These are phyloP conservation scores for Chaenocephalus aceratus DNA, from an alignment of 2,113 vertebrate genomes.

Conservation along the genomic window DNA sequence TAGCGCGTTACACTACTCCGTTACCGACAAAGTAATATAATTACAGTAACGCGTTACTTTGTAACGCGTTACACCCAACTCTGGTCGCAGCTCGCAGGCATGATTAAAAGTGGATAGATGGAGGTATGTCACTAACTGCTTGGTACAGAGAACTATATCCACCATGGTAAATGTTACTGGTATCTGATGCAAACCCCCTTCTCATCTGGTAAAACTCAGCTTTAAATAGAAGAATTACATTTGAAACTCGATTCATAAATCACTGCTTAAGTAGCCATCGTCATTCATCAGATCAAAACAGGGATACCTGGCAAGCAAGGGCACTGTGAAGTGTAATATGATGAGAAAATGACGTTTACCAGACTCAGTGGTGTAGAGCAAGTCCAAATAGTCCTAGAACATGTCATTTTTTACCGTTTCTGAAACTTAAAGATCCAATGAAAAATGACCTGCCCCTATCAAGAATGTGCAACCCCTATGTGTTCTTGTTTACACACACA, in stretches of 20 bases:
- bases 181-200: neutral
- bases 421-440: neutral
- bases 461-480: constrained; percentile 1
- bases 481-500: constrained; percentile 10
- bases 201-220: neutral
- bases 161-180: neutral
- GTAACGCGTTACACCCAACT: too few relatives aligned
- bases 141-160: too few relatives aligned
- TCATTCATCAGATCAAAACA: constrained; percentile 17
- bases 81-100: too few relatives aligned
- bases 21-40: too few relatives aligned
- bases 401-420: neutral
- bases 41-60: too few relatives aligned
- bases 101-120: neutral
- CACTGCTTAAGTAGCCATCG: neutral
- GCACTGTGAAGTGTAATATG: neutral
- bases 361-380: neutral
- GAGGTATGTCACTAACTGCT: neutral
- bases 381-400: too few relatives aligned
- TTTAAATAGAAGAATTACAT: constrained; percentile 23
- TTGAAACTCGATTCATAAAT: constrained; percentile 39
- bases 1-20: too few relatives aligned
- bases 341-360: neutral
- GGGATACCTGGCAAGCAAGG: constrained; percentile 5
- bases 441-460: neutral